A percentile compares a stretch with the other conserved stretches of the same genome.
Conservation (phyloP, 2,113 vertebrate genomes). For the Tachycineta bicolor region DNA sequence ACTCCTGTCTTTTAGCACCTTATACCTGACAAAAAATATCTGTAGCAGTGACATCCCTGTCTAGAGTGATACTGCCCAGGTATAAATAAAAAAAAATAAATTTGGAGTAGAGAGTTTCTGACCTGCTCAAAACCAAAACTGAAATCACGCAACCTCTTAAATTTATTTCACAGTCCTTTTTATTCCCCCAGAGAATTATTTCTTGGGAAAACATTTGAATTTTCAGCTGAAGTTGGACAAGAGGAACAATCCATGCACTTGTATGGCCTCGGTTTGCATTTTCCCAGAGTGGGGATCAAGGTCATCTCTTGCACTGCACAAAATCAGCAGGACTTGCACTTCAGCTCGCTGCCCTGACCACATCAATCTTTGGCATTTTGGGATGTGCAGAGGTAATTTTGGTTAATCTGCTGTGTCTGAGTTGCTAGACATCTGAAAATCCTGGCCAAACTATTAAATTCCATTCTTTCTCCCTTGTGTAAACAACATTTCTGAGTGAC, state of each 20-base stretch:
- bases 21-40: neutral
- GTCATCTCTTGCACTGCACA: neutral
- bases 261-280: neutral
- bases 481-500: neutral
- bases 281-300: neutral
- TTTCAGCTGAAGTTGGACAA: neutral
- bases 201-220: neutral
- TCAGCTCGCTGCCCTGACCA: neutral
- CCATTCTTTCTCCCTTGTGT: neutral
- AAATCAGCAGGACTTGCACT: neutral
- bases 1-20: neutral
- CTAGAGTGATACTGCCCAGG: neutral
- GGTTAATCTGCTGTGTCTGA: neutral
- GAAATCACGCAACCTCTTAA: neutral
- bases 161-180: neutral
- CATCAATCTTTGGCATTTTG: neutral
- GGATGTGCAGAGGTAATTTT: neutral
- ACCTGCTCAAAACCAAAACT: neutral
- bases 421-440: neutral
- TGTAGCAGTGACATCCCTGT: neutral
- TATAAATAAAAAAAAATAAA: neutral
- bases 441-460: neutral
- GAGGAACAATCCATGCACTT: neutral
- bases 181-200: neutral
- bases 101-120: neutral